Conservation (phyloP, 1,140 invertebrate genomes). For the Drosophila navojoa region DNA sequence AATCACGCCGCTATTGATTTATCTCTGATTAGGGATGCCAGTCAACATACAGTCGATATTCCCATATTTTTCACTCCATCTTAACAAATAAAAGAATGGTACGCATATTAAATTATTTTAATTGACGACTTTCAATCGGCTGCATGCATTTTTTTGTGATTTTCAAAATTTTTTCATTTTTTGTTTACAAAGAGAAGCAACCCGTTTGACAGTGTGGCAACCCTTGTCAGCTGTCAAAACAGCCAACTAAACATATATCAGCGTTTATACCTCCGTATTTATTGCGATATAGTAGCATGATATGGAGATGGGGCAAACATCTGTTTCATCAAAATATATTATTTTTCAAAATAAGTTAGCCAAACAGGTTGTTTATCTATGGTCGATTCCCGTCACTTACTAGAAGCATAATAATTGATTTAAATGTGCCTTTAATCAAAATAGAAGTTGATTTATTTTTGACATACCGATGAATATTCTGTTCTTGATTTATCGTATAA, state of each 20-base stretch:
- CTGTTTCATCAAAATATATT: not conserved
- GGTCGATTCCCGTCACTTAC: not conserved
- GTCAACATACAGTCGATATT: slow-evolving; percentile 1
- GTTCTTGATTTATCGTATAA: slow-evolving; percentile 11
- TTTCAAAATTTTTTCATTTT: slow-evolving; percentile 30
- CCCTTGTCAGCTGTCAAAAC: slow-evolving; percentile 52
- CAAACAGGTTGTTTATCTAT: not conserved
- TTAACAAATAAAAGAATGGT: not conserved
- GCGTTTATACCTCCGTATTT: slow-evolving; percentile 18
- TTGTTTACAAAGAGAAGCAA: slow-evolving; percentile 31
- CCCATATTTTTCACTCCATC: not conserved
- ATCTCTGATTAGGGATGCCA: slow-evolving; percentile 51
- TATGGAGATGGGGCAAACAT: not conserved
- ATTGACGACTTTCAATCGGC: not conserved
- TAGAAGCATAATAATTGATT: not conserved
- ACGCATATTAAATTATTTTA: not conserved
- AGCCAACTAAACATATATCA: slow-evolving; percentile 20
- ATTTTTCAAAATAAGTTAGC: not conserved
- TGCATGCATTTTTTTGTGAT: not conserved
- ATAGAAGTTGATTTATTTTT: not conserved
- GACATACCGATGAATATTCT: not conserved
- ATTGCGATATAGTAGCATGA: not conserved
- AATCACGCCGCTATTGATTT: slow-evolving; percentile 60
- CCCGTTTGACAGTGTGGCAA: slow-evolving; percentile 11
- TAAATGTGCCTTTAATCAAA: no score